Conservation (phyloP, 2,888 invertebrate species). For the Elgonia sp. region DNA sequence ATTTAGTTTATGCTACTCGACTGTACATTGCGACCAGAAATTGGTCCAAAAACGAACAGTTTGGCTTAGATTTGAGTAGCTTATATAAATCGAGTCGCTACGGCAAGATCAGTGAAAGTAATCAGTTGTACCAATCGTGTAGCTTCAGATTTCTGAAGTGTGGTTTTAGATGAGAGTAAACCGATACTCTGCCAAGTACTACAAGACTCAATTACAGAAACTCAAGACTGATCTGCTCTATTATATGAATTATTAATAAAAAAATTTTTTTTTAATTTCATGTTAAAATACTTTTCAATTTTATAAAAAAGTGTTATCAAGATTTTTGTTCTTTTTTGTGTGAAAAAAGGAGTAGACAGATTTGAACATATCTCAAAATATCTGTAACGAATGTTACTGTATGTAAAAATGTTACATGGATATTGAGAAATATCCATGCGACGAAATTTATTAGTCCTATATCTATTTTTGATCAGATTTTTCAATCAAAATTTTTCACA, state of each 20-base stretch:
- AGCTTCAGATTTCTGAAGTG: slow-evolving; percentile 64
- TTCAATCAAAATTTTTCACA: too few species aligned
- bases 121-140: slow-evolving; percentile 54
- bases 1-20: not conserved
- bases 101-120: slow-evolving; percentile 60
- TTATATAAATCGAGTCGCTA: slow-evolving; percentile 48
- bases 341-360: too few species aligned
- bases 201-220: slow-evolving; percentile 49
- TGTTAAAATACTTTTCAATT: too few species aligned
- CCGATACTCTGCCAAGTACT: slow-evolving; percentile 61
- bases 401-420: too few species aligned
- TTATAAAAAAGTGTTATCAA: too few species aligned
- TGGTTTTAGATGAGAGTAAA: slow-evolving; percentile 65
- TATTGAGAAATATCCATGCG: too few species aligned
- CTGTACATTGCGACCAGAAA: slow-evolving; percentile 25
- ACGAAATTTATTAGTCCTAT: too few species aligned
- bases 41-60: slow-evolving; percentile 54
- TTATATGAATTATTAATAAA: not conserved
- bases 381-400: too few species aligned
- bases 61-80: slow-evolving; percentile 57
- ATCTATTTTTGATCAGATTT: too few species aligned
- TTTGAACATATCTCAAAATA: too few species aligned
- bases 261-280: too few species aligned
- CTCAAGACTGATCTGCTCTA: slow-evolving; percentile 23
- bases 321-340: too few species aligned